These are phyloP conservation scores for Drosophila peninsularis DNA, from an alignment of 2,888 invertebrate genomes.

Conservation along the genomic window DNA sequence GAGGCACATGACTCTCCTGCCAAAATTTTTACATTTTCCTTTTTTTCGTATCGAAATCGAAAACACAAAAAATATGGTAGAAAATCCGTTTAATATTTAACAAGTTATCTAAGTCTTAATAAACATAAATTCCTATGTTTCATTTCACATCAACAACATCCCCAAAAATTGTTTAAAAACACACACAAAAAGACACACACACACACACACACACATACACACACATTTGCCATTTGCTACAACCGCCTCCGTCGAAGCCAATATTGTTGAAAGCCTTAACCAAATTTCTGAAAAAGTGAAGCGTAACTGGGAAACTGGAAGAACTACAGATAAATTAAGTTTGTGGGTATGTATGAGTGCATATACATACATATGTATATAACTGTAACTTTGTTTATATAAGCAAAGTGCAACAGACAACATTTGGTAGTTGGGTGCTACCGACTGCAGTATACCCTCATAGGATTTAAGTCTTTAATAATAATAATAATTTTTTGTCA, in stretches of 20 bases:
- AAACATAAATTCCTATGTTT: not conserved
- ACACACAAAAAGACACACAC: not conserved
- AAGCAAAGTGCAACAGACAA: too few species aligned
- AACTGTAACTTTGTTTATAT: too few species aligned
- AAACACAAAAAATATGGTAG: not conserved
- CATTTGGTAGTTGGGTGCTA: too few species aligned
- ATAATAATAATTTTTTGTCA: too few species aligned
- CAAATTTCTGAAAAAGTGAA: not conserved
- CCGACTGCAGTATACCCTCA: too few species aligned
- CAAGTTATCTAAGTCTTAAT: not conserved
- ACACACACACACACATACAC: too few species aligned
- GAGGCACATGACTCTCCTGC: not conserved
- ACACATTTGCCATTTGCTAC: not conserved
- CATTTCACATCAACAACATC: not conserved
- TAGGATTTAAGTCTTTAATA: too few species aligned
- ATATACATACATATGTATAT: too few species aligned
- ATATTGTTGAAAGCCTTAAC: not conserved
- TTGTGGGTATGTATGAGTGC: not conserved
- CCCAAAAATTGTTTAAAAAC: not conserved
- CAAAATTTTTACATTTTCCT: not conserved
- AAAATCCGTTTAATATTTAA: not conserved
- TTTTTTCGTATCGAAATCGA: not conserved
- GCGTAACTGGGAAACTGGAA: not conserved
- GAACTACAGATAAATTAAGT: not conserved
- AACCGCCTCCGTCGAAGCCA: not conserved